These are phyloP conservation scores for Toxostoma redivivum DNA, from an alignment of 2,113 vertebrate species.

Conservation along the genomic window DNA sequence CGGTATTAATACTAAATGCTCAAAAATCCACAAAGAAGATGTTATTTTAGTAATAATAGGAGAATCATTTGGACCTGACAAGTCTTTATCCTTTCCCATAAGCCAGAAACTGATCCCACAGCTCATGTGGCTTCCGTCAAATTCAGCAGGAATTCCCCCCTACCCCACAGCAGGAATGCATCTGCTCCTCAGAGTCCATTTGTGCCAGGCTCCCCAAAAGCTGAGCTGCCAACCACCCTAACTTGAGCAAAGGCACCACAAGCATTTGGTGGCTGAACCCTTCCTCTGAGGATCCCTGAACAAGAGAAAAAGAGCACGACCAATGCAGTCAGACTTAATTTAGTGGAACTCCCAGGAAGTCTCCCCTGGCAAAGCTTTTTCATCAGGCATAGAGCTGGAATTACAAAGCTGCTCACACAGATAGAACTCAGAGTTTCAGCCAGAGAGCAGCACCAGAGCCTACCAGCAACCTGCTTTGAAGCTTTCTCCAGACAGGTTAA, in stretches of 20 bases:
- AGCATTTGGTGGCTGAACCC: neutral
- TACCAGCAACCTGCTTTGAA: neutral
- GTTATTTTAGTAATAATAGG: neutral
- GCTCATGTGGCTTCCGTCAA: neutral
- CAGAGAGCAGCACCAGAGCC: neutral
- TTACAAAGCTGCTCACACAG: neutral
- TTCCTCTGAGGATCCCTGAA: neutral
- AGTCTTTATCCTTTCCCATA: neutral
- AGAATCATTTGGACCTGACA: neutral
- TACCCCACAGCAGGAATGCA: neutral
- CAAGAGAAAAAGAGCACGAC: rapidly evolving
- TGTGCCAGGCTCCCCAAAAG: neutral
- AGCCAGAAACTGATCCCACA: neutral
- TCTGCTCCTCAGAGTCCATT: neutral
- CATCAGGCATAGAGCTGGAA: neutral
- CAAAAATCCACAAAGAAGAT: neutral
- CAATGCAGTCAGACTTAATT: neutral
- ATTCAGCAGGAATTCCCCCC: neutral
- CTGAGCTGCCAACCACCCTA: neutral
- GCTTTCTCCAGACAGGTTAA: neutral
- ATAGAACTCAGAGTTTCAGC: neutral
- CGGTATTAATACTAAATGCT: neutral
- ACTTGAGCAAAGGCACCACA: neutral
- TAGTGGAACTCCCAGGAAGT: neutral
- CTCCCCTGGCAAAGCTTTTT: neutral